phyloP scores from a whole-genome alignment of 2,113 vertebrate species.

The Lepidothrix coronata region DNA sequence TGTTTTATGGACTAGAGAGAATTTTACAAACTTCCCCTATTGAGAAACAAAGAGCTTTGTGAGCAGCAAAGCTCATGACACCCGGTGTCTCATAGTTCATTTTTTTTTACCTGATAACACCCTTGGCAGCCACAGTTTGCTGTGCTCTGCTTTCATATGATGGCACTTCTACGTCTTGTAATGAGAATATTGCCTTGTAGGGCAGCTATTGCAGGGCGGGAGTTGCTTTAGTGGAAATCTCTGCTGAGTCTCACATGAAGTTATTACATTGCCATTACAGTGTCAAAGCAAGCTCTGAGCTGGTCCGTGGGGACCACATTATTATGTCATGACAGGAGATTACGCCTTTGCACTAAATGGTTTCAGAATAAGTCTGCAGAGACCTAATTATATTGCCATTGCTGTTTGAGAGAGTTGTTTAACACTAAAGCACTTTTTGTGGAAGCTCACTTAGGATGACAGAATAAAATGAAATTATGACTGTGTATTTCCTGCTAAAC shows the following conservation, averaged over 20 bases:
- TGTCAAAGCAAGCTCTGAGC: constrained; percentile 36
- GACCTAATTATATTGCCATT: constrained; percentile 53
- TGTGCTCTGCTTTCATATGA: neutral
- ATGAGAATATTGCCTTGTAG: neutral
- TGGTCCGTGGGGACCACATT: neutral
- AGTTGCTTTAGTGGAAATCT: neutral
- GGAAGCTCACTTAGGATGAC: neutral
- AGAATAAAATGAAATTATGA: constrained; percentile 39
- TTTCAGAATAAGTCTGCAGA: constrained; percentile 35
- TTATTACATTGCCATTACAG: neutral
- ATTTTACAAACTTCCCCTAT: neutral
- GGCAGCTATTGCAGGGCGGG: neutral
- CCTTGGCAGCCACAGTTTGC: neutral
- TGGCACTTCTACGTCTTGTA: neutral
- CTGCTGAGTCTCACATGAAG: neutral
- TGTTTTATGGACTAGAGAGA: neutral
- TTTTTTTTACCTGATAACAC: neutral
- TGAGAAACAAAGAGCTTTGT: neutral
- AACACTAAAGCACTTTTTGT: constrained; percentile 6
- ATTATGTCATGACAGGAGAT: constrained; percentile 54
- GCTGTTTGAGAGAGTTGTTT: constrained; percentile 23
- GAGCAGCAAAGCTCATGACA: neutral
- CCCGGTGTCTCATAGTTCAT: accelerated
- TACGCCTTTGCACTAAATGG: constrained; percentile 37
- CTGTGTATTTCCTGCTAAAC: constrained; percentile 4